Evolutionary conservation across 1,140 invertebrate genomes (phyloP).

Genomic region (Formica selysi): DNA sequence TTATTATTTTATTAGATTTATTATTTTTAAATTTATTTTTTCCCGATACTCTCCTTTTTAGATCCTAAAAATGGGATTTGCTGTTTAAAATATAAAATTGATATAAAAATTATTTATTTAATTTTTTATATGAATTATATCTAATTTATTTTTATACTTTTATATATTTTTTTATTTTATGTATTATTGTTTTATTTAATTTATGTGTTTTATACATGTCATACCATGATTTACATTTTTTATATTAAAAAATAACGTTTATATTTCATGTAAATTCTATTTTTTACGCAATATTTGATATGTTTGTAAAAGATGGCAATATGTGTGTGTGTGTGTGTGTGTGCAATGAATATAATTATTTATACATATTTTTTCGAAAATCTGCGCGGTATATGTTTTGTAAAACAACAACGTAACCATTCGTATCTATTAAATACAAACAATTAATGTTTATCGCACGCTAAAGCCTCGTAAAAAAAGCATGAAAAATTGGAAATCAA

Average conservation of each 20-base stretch:
- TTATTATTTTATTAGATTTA: conserved; percentile 1
- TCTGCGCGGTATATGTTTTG: not conserved
- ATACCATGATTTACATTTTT: no score
- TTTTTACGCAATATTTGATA: conserved; percentile 17
- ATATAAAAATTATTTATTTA: conserved; percentile 5
- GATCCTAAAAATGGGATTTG: no score
- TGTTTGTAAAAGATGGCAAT: not conserved
- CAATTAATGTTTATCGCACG: conserved; percentile 34
- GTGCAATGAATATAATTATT: not conserved
- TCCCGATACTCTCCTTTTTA: no score
- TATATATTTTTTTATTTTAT: not conserved
- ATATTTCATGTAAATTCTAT: not conserved
- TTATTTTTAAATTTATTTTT: not conserved
- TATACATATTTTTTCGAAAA: conserved; percentile 7
- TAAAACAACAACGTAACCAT: conserved; percentile 7
- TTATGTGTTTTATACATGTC: no score
- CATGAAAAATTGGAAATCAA: not conserved
- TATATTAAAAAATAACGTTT: not conserved
- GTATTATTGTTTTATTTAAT: no score
- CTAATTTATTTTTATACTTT: not conserved
- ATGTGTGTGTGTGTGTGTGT: no score
- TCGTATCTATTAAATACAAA: conserved; percentile 17
- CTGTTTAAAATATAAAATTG: no score
- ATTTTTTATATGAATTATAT: conserved; percentile 4
- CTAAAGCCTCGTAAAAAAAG: conserved; percentile 15